Conservation (phyloP, 2,113 vertebrate species). For the Cephalopholis sonnerati region DNA sequence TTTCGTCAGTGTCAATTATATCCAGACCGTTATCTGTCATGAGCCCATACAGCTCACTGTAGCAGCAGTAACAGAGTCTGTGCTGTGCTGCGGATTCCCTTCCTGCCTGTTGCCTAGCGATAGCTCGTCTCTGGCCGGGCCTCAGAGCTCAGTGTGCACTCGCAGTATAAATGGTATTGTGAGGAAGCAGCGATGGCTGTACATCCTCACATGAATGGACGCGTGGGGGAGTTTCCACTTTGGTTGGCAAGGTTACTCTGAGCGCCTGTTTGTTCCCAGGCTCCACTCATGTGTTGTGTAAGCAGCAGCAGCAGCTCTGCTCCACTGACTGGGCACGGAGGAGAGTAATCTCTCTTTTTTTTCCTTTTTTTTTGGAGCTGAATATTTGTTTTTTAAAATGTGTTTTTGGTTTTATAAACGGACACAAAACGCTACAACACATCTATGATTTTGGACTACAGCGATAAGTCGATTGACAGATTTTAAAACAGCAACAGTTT, state of each 20-base stretch:
- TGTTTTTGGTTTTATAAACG: not conserved
- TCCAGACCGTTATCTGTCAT: conserved; percentile 51
- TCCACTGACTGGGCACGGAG: conserved; percentile 19
- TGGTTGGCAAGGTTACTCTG: conserved; percentile 64
- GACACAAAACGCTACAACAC: not conserved
- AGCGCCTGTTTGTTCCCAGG: conserved; percentile 63
- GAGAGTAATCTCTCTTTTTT: not conserved
- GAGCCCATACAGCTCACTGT: conserved; percentile 39
- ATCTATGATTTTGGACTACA: not conserved
- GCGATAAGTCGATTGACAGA: not conserved
- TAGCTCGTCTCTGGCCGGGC: conserved; percentile 60
- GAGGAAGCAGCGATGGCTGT: conserved; percentile 56
- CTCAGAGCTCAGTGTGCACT: conserved; percentile 57
- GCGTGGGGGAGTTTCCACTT: conserved; percentile 69
- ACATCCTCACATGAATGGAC: conserved; percentile 73
- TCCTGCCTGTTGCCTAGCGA: conserved; percentile 79
- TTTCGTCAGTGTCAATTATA: conserved; percentile 21
- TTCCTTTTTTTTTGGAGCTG: not conserved
- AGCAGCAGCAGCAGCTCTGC: conserved; percentile 41
- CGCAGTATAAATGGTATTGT: conserved; percentile 51
- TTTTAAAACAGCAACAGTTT: not conserved
- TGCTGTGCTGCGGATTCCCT: conserved; percentile 61
- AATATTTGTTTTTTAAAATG: not conserved
- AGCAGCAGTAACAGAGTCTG: conserved; percentile 41
- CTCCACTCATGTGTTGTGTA: conserved; percentile 42